Percentiles rank a stretch among this genome's conserved stretches.
Evolutionary conservation across 2,797 vertebrate species (phyloP).

Genomic region (Oophaga sylvatica): DNA sequence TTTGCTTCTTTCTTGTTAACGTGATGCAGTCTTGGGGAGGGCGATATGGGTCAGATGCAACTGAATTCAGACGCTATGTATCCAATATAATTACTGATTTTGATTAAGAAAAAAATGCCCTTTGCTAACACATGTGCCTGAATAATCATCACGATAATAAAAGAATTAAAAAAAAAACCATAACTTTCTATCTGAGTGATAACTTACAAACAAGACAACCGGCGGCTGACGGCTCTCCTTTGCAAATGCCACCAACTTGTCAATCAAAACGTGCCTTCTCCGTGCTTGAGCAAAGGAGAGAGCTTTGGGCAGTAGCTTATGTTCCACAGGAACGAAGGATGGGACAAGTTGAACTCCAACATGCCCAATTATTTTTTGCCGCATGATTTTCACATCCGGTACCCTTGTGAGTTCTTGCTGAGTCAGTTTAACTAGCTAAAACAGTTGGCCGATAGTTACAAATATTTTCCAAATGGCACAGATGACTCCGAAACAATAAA

Average conservation of each 20-base stretch:
- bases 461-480: no score
- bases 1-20: slow-evolving; percentile 26
- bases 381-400: no score
- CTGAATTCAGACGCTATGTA: not conserved
- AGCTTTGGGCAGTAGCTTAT: no score
- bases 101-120: not conserved
- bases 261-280: no score
- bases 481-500: no score
- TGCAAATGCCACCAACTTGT: not conserved
- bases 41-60: not conserved
- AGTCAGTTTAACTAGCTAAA: no score
- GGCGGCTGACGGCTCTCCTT: not conserved
- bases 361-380: no score
- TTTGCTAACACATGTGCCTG: not conserved
- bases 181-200: not conserved
- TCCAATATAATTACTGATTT: not conserved
- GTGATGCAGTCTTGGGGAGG: slow-evolving; percentile 6
- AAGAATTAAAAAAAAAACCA: not conserved
- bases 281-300: no score
- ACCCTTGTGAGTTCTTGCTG: no score
- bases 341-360: no score
- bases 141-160: not conserved
- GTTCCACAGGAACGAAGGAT: no score
- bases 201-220: not conserved
- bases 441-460: no score